These are phyloP conservation scores for Ariolimax columbianus DNA, from an alignment of 2,888 invertebrate genomes.

Conservation along the genomic window DNA sequence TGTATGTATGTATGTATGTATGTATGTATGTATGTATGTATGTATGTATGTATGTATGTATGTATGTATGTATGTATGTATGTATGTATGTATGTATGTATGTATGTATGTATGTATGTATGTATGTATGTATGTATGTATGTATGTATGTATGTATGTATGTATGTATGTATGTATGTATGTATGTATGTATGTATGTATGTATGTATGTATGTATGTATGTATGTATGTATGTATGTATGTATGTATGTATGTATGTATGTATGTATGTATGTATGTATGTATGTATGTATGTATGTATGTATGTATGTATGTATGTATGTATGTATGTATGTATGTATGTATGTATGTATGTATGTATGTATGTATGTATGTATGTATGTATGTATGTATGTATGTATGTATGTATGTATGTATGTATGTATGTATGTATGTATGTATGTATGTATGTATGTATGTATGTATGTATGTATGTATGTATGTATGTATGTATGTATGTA, in stretches of 20 bases:
- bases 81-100: background rate
- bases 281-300: background rate
- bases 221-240: background rate
- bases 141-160: background rate
- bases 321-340: background rate
- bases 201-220: background rate
- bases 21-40: background rate
- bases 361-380: background rate
- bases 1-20: no score
- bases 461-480: slow-evolving; percentile 9
- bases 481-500: background rate
- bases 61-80: background rate
- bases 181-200: background rate
- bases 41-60: background rate
- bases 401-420: background rate
- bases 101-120: background rate
- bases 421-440: background rate
- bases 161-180: background rate
- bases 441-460: slow-evolving; percentile 7
- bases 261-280: background rate
- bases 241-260: no score
- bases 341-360: background rate
- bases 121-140: background rate
- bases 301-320: background rate
- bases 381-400: background rate